A percentile compares a stretch with the other conserved stretches of the same genome.
phyloP scores from a whole-genome alignment of 2,888 invertebrate species.

The Aleiodes testaceus region DNA sequence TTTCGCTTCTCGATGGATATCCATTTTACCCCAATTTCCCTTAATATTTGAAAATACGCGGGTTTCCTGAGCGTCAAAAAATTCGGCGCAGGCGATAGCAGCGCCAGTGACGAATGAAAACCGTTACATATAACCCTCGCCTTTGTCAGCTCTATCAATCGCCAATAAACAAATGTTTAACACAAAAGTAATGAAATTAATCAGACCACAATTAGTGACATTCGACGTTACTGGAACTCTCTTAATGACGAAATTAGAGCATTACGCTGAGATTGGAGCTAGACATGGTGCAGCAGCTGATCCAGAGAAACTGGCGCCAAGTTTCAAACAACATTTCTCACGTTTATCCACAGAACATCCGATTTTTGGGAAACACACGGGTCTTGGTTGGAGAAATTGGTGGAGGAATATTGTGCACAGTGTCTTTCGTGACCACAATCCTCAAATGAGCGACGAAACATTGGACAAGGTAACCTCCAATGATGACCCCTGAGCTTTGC shows the following conservation, averaged over 20 bases:
- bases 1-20: too few relatives aligned
- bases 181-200: slow-evolving; percentile 70
- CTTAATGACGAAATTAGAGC: slow-evolving; percentile 73
- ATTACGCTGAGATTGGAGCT: slow-evolving; percentile 82
- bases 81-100: too few relatives aligned
- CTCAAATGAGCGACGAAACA: slow-evolving; percentile 57
- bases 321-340: slow-evolving; percentile 80
- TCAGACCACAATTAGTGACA: slow-evolving; percentile 80
- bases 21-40: too few relatives aligned
- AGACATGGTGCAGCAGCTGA: slow-evolving; percentile 80
- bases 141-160: too few relatives aligned
- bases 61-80: too few relatives aligned
- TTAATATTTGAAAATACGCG: too few relatives aligned
- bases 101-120: too few relatives aligned
- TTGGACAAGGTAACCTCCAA: slow-evolving; percentile 62
- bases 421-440: slow-evolving; percentile 78
- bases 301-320: slow-evolving; percentile 75
- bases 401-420: slow-evolving; percentile 82
- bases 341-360: slow-evolving; percentile 81
- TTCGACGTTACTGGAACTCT: slow-evolving; percentile 93
- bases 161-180: neutral
- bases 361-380: slow-evolving; percentile 83
- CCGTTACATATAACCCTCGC: too few relatives aligned
- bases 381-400: slow-evolving; percentile 86
- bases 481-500: neutral